These are phyloP conservation scores for Linnaemya vulpina DNA, from an alignment of 2,888 invertebrate species.

Conservation along the genomic window DNA sequence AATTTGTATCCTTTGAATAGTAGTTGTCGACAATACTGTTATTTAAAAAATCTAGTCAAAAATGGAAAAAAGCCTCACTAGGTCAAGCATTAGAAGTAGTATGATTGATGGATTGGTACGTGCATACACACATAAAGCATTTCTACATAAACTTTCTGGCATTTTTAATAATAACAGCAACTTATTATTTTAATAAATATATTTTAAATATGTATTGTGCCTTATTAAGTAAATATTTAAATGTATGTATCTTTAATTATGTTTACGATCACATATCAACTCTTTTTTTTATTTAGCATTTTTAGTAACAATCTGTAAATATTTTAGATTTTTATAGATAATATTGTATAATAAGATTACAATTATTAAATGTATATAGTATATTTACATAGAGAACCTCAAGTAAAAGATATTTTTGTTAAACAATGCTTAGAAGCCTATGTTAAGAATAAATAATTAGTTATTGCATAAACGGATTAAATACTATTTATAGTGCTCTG, in stretches of 20 bases:
- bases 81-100: too few relatives aligned
- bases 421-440: not conserved
- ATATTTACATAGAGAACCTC: constrained; percentile 4
- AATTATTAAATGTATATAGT: not conserved
- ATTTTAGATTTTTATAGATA: constrained; percentile 9
- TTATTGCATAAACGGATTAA: not conserved
- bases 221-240: constrained; percentile 37
- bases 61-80: too few relatives aligned
- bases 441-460: not conserved
- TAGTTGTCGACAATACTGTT: not conserved
- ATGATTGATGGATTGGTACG: not conserved
- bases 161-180: constrained; percentile 3
- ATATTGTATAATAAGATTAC: constrained; percentile 31
- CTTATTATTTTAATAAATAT: constrained; percentile 26
- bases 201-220: constrained; percentile 24
- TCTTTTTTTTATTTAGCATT: constrained; percentile 41
- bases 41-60: too few relatives aligned
- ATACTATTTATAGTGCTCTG: not conserved
- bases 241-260: constrained; percentile 26
- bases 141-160: not conserved
- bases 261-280: constrained; percentile 63
- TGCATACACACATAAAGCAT: not conserved
- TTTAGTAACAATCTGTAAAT: constrained; percentile 53
- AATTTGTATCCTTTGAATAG: not conserved
- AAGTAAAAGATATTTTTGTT: not conserved